Base-by-base conservation (phyloP, 2,888 invertebrate genomes). In the Euzophera pinguis region DNA sequence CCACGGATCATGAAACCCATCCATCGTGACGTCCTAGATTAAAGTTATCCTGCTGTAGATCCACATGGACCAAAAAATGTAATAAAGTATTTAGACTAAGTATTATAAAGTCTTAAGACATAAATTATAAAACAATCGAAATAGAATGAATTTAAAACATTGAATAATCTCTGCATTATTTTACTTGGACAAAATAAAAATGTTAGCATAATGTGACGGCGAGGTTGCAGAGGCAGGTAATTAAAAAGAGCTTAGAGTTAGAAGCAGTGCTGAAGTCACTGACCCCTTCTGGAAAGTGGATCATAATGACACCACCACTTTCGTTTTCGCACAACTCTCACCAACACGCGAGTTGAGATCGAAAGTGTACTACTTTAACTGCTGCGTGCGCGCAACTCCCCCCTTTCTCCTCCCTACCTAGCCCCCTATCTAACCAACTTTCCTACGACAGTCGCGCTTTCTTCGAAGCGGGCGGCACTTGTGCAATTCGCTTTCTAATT, bases 291-390 rank as follows among this genome's bases (percentile, higher is more conserved):
- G 84, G 88, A 89, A 89, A 90, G 89, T 89, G 80, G 82, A 87
- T 79, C 86, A 86, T 85, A 83, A 87, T 88, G 82, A 84, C 90
- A 84, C 69, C 69, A 91, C 84, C 81, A 92, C 91, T 90, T 92
- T 92, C 92, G 89, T 92, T 91, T 91, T 91, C 91, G 85, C 88
- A 88, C 90, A 91, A 91, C 91, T 91, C 89, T 89, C 86, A 87
- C 87, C 77, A 68, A 67, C 39, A 50, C 73, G 82, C 81, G 77
- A 78, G 81, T 81, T 64, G 84, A 88, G 84, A 90, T 86, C 81
- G 90, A 89, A 87, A 88, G 89, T 90, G 89, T 88, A 84, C 87
- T 77, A 90, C 90, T 86, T 88, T 76, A 65, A 77, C 73, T 65
- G 73, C 78, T 85, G 89, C 87, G 89, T 82, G 79, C 75, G 87